A percentile compares a stretch with the other conserved stretches of the same genome.
Conservation (phyloP, 2,797 vertebrate genomes). For the Hozukius guyotensis region DNA sequence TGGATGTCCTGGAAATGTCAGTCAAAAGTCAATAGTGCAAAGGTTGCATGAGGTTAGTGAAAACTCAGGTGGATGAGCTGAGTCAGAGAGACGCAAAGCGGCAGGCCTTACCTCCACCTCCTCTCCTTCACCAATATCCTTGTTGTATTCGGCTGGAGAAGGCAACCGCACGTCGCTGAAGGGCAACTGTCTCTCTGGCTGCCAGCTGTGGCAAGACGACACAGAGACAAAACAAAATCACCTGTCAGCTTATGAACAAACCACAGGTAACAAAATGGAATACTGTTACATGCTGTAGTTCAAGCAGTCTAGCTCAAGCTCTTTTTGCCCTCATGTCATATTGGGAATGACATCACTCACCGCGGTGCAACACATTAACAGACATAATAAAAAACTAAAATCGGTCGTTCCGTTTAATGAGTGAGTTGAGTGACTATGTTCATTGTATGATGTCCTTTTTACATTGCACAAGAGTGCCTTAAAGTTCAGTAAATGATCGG, state of each 20-base stretch:
- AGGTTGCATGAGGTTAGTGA: neutral
- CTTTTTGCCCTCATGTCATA: neutral
- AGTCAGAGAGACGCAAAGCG: neutral
- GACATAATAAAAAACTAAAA: constrained; percentile 27
- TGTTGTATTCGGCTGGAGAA: constrained; percentile 88
- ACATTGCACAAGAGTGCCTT: neutral
- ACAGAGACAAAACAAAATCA: constrained; percentile 14
- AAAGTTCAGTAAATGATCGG: neutral
- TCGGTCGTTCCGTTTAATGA: constrained; percentile 31
- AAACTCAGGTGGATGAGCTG: neutral
- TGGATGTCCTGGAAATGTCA: neutral
- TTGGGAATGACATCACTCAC: neutral
- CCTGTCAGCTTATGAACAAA: constrained; percentile 11
- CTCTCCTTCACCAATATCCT: constrained; percentile 92
- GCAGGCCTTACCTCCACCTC: constrained; percentile 89
- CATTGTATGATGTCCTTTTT: constrained; percentile 4
- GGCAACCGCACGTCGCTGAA: constrained; percentile 93
- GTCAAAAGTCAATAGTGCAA: neutral
- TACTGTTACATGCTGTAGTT: neutral
- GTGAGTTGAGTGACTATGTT: constrained; percentile 7
- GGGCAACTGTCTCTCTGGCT: constrained; percentile 93
- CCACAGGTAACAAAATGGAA: neutral
- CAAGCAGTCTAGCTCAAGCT: neutral
- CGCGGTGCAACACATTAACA: neutral
- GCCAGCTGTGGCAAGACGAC: constrained; percentile 83